These are phyloP conservation scores for Acanthisitta chloris DNA, from an alignment of 2,113 vertebrate species.

Conservation along the genomic window DNA sequence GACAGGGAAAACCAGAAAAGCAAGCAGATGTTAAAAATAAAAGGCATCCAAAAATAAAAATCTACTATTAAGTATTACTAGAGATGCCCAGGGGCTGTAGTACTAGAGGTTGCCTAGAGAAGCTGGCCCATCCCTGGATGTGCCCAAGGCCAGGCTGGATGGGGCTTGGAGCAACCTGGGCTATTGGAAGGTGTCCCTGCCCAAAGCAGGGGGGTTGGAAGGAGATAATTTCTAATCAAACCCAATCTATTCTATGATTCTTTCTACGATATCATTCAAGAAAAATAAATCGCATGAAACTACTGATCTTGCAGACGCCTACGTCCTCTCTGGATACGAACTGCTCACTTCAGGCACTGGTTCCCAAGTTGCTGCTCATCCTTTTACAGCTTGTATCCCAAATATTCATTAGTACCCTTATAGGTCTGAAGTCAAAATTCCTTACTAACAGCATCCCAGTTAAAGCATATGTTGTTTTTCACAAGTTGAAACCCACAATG, in stretches of 20 bases:
- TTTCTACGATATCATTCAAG: not conserved
- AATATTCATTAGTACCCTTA: not conserved
- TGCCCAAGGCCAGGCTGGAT: not conserved
- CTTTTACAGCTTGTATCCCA: not conserved
- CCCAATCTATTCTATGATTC: not conserved
- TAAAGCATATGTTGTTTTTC: constrained; percentile 11
- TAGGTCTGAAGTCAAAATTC: not conserved
- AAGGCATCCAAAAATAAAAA: not conserved
- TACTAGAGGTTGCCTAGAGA: not conserved
- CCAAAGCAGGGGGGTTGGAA: not conserved
- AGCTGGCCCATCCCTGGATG: not conserved
- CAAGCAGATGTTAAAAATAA: not conserved
- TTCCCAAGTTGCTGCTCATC: not conserved
- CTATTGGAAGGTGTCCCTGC: not conserved
- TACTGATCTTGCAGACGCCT: not conserved
- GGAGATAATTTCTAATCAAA: not conserved
- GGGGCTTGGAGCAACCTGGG: not conserved
- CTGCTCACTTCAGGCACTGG: not conserved
- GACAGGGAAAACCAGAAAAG: not conserved
- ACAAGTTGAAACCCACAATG: not conserved
- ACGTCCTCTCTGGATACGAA: not conserved
- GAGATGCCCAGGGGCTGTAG: too few species aligned
- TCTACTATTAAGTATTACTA: not conserved
- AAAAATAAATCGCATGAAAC: not conserved
- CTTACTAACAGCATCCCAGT: not conserved